Evolutionary conservation across 1,140 invertebrate genomes (phyloP), one percentile per base, ranked within the genome.

Genomic region (Propsilocerus akamusi): DNA sequence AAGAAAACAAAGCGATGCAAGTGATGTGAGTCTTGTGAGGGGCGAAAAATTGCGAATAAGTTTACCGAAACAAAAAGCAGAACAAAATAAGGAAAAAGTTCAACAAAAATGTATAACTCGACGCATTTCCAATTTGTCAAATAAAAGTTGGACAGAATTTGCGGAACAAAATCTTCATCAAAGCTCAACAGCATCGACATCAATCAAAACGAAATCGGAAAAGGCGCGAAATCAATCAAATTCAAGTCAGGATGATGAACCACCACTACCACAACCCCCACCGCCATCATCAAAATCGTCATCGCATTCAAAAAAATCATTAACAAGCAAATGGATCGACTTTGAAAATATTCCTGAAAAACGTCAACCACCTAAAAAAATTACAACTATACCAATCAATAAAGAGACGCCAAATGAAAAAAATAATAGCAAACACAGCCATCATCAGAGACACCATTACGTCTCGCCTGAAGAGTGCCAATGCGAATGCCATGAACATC

Each of bases 291-390:
- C 53, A 8, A 5, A 4, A 26, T 25, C 14, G 28, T 50, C 48
- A 34, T 25, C 52, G 11, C 54, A 66, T 55, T 53, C 58, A 67
- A 50, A 70, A 68, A 49, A 25, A 55, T 48, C 67, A 49, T 58
- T 63, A 11, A 68, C 70, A 2, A 68, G 62, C 0, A 77, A 78
- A 49, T 90, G 86, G 86, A 82, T 90, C 25, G 84, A 86, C 59
- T 87, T 88, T 59, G 82, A 86, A 61, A 84, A 88, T 56, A 78
- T 87, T 48, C 84, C 85, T 0, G 84, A 88, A 61, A 74, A 76
- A 53, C 68, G 80, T 17, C 84, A 84, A 61, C 71, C 77, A 46
- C 81, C 85, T 10, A 84, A 83, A 64, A 70, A 81, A 50, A 86
- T 87, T 53, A 83, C 85, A 56, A 84, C 82, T 7, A 72, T 88